Base-by-base conservation (phyloP, 2,888 invertebrate species). In the Plebejus argus region DNA sequence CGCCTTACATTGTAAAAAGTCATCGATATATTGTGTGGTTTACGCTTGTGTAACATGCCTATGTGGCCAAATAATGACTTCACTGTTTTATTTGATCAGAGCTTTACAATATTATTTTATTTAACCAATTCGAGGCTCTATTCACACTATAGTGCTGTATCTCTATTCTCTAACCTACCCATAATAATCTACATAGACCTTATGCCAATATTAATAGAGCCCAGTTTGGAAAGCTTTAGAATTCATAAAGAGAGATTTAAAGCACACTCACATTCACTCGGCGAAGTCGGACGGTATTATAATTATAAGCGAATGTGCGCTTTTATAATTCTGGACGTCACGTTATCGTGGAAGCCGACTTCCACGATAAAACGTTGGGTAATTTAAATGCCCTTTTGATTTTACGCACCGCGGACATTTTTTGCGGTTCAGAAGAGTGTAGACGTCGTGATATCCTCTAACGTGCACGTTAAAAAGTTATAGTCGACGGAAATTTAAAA, bases 241-340 rank as follows among this genome's bases (percentile, higher is more conserved):
- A 20, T 58, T 61, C 1, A 58, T 61, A 20, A 66, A 61, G 15
- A 76, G 76, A 80, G 78, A 81, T 78, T 81, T 77, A 79, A 81
- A 81, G 79, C 81, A 79, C 82, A 83, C 82, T 78, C 81, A 82
- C 82, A 81, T 79, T 80, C 82, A 80, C 82, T 79, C 85, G 84
- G 81, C 81, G 80, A 80, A 80, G 82, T 85, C 85, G 87, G 87
- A 87, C 87, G 87, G 87, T 86, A 85, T 86, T 85, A 84, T 84
- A 82, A 83, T 82, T 80, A 83, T 81, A 82, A 81, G 78, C 70
- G 78, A 79, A 78, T 78, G 78, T n/a, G n/a, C n/a, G 76, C 39
- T 77, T 28, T 28, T 45, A 28, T 66, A 28, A 28, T n/a, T n/a
- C n/a, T n/a, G n/a, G n/a, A n/a, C n/a, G n/a, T n/a, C n/a, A n/a